Evolutionary conservation across 2,888 invertebrate genomes (phyloP).

Genomic region (Dryadula phaetusa): DNA sequence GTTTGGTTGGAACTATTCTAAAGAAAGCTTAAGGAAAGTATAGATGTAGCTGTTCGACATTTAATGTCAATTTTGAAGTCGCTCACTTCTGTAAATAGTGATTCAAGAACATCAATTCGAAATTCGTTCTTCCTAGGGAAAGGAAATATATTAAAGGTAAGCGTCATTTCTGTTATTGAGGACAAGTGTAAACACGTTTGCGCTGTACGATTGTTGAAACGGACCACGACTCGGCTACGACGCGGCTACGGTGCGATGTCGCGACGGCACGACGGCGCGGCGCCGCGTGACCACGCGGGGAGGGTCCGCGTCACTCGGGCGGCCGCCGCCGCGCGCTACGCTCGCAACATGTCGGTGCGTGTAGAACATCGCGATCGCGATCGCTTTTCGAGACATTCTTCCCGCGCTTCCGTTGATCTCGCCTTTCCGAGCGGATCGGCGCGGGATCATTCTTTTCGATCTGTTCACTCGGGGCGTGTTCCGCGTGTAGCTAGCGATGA

Average conservation of each 20-base stretch:
- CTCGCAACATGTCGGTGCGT: constrained; percentile 81
- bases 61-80: constrained; percentile 29
- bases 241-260: constrained; percentile 44
- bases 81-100: constrained; percentile 61
- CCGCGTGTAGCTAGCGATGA: constrained; percentile 79
- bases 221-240: constrained; percentile 39
- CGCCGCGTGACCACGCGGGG: constrained; percentile 45
- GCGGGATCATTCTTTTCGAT: constrained; percentile 77
- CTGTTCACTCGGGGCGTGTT: constrained; percentile 78
- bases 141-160: constrained; percentile 67
- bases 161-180: constrained; percentile 67
- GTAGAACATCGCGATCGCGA: constrained; percentile 78
- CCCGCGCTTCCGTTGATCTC: constrained; percentile 79
- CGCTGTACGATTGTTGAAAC: constrained; percentile 59
- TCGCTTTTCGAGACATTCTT: constrained; percentile 79
- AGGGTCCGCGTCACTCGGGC: constrained; percentile 71
- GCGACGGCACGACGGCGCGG: constrained; percentile 50
- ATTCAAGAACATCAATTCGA: constrained; percentile 61
- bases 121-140: constrained; percentile 64
- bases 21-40: constrained; percentile 27
- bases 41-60: constrained; percentile 3
- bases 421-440: constrained; percentile 73
- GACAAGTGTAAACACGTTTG: constrained; percentile 76
- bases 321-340: constrained; percentile 80
- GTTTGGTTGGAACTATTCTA: constrained; percentile 11